A percentile compares a stretch with the other conserved stretches of the same genome.
Evolutionary conservation across 2,888 invertebrate species (phyloP).

Genomic region (Bruchidius siliquastri): DNA sequence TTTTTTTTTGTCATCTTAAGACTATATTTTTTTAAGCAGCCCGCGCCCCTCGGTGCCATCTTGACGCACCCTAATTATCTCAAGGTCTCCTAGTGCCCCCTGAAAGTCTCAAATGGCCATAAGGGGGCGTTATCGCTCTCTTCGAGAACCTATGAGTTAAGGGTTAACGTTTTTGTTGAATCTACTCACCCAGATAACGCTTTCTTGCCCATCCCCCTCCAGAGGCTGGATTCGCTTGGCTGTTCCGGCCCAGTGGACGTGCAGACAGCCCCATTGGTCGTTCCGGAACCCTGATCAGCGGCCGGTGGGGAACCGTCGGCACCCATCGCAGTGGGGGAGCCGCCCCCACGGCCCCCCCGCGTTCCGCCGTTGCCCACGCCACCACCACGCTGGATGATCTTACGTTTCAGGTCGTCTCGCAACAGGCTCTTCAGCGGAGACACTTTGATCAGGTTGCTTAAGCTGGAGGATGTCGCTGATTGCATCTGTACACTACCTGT

Average conservation of each 20-base stretch:
- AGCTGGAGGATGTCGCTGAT: slow-evolving; percentile 62
- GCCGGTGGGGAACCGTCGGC: background rate
- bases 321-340: slow-evolving; percentile 23
- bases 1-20: too few species aligned
- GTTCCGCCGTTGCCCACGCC: slow-evolving; percentile 45
- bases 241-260: slow-evolving; percentile 69
- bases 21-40: too few species aligned
- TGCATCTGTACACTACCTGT: slow-evolving; percentile 37
- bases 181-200: slow-evolving; percentile 44
- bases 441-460: slow-evolving; percentile 75
- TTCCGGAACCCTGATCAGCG: slow-evolving; percentile 15
- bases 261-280: slow-evolving; percentile 49
- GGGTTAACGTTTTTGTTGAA: too few species aligned
- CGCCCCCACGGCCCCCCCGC: slow-evolving; percentile 25
- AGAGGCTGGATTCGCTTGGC: slow-evolving; percentile 44
- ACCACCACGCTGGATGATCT: slow-evolving; percentile 66
- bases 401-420: slow-evolving; percentile 77
- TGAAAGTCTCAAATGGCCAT: too few species aligned
- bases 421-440: slow-evolving; percentile 81
- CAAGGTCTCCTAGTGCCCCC: too few species aligned
- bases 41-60: too few species aligned
- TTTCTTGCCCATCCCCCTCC: slow-evolving; percentile 50
- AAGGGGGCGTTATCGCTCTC: too few species aligned
- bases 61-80: too few species aligned
- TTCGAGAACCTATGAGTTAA: too few species aligned